Base-by-base conservation (phyloP, 1,140 invertebrate species). In the Nylanderia fulva region DNA sequence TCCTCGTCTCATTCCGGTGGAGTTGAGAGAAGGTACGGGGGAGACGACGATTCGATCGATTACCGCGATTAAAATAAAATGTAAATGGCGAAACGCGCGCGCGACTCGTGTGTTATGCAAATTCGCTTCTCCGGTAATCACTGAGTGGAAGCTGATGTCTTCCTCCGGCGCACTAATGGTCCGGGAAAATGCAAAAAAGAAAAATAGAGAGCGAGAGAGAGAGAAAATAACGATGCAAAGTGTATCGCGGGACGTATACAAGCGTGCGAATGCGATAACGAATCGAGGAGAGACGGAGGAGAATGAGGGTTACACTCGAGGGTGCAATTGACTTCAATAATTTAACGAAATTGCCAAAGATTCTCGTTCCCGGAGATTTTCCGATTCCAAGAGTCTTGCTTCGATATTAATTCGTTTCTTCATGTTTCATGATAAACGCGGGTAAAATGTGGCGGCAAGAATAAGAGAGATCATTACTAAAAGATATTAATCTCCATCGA, bases 1-100 rank as follows among this genome's bases (percentile, higher is more conserved):
- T 74, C 79, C 76, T 75, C 85, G 88, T 92, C 92, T 94, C 92
- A 91, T 94, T 92, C 90, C 89, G 74, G 36, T 66, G 61, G 61
- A 85, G 86, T 21, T 5, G 54, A 29, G 54, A 29, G 24, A 42
- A 52, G 29, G 2, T n/a, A 48, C 33, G 45, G 33, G 52, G 39
- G 52, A 80, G 42, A 52, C 66, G 68, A 52, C 88, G 91, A 93
- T 93, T 90, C 92, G 90, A 94, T 94, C 94, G 94, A 94, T 94
- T 94, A 94, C 93, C 92, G 90, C 93, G 93, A 95, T 93, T 94
- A 94, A 93, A 94, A 94, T 95, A 95, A 94, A 93, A 94, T 94
- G 93, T 93, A 94, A 94, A 94, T 94, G 91, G 64, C 83, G 66
- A 84, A 83, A 86, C 90, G 87, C 88, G 86, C 77, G 85, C 90